Evolutionary conservation across 2,113 vertebrate genomes (phyloP).

Genomic region (Nyctibius bracteatus): DNA sequence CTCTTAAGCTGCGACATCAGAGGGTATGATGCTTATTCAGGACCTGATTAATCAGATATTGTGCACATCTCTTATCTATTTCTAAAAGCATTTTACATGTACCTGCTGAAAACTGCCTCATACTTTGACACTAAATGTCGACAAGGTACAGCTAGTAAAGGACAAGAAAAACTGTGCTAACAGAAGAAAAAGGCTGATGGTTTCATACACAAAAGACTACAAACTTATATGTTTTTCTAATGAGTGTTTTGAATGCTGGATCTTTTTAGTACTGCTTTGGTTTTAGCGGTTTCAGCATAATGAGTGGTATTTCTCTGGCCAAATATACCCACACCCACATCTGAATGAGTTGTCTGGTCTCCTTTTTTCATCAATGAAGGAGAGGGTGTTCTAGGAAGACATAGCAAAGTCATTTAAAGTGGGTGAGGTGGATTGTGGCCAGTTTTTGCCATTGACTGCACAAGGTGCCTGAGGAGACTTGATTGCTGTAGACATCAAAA

Average conservation of each 20-base stretch:
- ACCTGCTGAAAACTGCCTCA: neutral
- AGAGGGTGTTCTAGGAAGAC: neutral
- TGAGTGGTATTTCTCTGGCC: neutral
- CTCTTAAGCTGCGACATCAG: neutral
- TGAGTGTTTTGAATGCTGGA: neutral
- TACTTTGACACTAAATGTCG: neutral
- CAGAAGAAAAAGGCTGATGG: neutral
- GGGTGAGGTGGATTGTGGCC: neutral
- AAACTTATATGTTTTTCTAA: neutral
- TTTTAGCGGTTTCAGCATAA: neutral
- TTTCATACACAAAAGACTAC: neutral
- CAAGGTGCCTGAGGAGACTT: neutral
- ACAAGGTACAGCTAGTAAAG: neutral
- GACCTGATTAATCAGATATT: neutral
- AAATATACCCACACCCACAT: neutral
- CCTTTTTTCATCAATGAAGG: neutral
- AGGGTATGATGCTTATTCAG: neutral
- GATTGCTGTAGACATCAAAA: neutral
- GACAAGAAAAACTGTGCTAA: neutral
- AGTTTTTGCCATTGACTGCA: neutral
- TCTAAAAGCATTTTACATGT: neutral
- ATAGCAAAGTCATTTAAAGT: neutral
- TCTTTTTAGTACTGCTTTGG: neutral
- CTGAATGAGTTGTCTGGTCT: neutral
- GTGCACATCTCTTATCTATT: neutral